Base-by-base conservation (phyloP, 2,797 vertebrate genomes). In the Sphenodon punctatus region DNA sequence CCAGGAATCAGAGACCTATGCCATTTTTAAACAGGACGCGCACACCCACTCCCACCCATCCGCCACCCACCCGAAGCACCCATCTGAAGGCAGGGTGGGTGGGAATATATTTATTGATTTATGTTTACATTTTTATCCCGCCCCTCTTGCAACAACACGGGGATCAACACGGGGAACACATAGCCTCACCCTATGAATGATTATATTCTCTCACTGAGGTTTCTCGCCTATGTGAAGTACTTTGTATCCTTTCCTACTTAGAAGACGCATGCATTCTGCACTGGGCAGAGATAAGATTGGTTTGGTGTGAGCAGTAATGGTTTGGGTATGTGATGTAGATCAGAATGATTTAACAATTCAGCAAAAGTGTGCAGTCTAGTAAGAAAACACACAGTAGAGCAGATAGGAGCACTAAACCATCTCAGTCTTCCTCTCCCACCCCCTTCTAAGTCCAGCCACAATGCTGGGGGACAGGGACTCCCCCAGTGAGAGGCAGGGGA, bases 171-270 rank as follows among this genome's bases (percentile, higher is more conserved):
- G n/a, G n/a, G n/a, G n/a, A n/a, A n/a, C n/a, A n/a, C n/a, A n/a
- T n/a, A n/a, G n/a, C n/a, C n/a, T n/a, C n/a, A n/a, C n/a, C n/a
- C n/a, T 77, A 71, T 91, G 88, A 89, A 82, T 90, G 92, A 88
- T 76, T 80, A 73, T 58, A 77, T 55, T 58, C 82, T 85, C 86
- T 80, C 87, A 72, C 7, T 80, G 86, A 83, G 77, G 67, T 84
- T 88, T 75, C 87, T 77, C 75, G 78, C 68, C 2, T 3, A 78
- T 22, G 9, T 0, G 8, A 64, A 60, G 71, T 78, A 58, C 43
- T 84, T 84, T 88, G 69, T 65, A 80, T 85, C 45, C 67, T 65
- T 85, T 71, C 72, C 82, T 85, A 89, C 82, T 86, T 61, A 82
- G 25, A 76, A 85, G n/a, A n/a, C n/a, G n/a, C n/a, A n/a, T n/a